Evolutionary conservation across 2,888 invertebrate species (phyloP).

Genomic region (Agrochola lychnidis): DNA sequence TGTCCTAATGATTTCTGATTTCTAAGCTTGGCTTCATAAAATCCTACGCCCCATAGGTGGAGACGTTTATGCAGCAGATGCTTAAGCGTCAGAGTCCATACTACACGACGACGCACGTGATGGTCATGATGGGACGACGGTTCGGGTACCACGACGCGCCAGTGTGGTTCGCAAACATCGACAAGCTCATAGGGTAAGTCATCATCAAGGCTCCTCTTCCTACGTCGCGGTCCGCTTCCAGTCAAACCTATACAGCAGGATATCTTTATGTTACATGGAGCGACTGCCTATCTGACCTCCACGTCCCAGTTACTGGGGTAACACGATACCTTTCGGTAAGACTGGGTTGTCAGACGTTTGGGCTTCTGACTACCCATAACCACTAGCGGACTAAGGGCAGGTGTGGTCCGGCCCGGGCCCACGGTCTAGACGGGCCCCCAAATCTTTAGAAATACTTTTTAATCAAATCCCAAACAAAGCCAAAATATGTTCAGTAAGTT

Average conservation of each 20-base stretch:
- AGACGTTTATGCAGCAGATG: conserved; percentile 89
- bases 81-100: conserved; percentile 84
- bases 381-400: too few relatives aligned
- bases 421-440: too few relatives aligned
- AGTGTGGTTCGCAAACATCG: conserved; percentile 96
- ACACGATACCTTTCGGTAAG: neutral
- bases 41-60: conserved; percentile 79
- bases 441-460: too few relatives aligned
- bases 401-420: too few relatives aligned
- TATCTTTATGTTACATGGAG: too few relatives aligned
- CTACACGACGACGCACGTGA: conserved; percentile 93
- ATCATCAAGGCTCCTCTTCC: neutral
- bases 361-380: neutral
- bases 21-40: neutral
- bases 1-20: too few relatives aligned
- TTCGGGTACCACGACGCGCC: conserved; percentile 94
- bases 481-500: too few relatives aligned
- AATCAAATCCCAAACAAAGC: too few relatives aligned
- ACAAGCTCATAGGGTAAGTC: conserved; percentile 95
- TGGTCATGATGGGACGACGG: conserved; percentile 97
- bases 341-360: too few relatives aligned
- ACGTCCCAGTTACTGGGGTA: neutral
- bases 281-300: neutral
- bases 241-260: neutral
- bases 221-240: neutral